Base-by-base conservation (phyloP, 2,888 invertebrate genomes). In the Sthenelais limicola region DNA sequence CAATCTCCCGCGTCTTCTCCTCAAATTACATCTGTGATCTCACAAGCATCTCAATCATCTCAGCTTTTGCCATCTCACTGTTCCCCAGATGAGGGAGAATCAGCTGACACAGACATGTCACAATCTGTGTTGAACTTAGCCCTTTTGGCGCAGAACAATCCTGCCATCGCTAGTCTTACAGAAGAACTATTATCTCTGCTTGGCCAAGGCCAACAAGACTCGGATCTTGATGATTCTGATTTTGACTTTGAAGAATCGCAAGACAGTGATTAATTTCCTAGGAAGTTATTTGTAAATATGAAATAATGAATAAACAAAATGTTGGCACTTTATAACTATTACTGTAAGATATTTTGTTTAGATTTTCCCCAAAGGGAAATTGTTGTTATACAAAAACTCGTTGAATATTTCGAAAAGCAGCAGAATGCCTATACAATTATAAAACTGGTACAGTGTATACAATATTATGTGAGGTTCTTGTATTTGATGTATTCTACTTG, bases 151-250 rank as follows among this genome's bases (percentile, higher is more conserved):
- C 35, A 51, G 38, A 68, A 54, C 28, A 73, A 72, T 48, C 71
- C 76, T 2, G 73, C 76, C 1, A 76, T 79, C 26, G 73, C 74
- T 12, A 66, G 72, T 68, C 68, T 79, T n/a, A 76, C 79, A 9
- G 75, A 76, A 52, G 78, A 79, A 70, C 73, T 79, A 58, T 49
- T 79, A 56, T 74, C 76, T 67, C 73, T 79, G 0, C 56, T 79
- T 15, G 78, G 62, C 18, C 33, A 18, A 24, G 52, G 3, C 24
- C 38, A 26, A 26, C 35, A 38, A 2, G 62, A 62, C 35, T 62
- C 62, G 35, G 62, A 62, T 28, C 62, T 62, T 35, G 62, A 62
- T 4, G 51, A 51, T 5, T 62, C 62, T n/a, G 62, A 62, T 28
- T 62, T 62, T 62, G 62, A 62, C 24, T n/a, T 62, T 7, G 62